Evolutionary conservation across 2,113 vertebrate genomes (phyloP).

Genomic region (Tapirus terrestris): DNA sequence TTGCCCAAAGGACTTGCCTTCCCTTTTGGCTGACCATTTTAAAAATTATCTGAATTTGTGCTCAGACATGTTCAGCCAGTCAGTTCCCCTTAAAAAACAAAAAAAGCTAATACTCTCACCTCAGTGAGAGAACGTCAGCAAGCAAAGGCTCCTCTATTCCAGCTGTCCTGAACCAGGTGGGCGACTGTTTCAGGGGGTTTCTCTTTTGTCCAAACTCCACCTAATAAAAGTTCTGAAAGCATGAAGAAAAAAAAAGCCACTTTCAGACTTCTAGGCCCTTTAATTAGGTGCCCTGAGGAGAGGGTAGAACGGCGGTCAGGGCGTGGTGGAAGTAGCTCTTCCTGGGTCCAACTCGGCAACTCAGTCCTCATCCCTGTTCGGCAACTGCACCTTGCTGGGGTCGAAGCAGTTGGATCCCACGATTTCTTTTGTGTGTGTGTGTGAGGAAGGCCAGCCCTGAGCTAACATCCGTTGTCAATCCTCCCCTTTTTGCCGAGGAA

Average conservation of each 20-base stretch:
- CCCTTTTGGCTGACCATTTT: neutral
- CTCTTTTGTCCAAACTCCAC: slow-evolving; percentile 69
- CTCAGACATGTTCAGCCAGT: neutral
- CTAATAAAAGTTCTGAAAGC: slow-evolving; percentile 83
- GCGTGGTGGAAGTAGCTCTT: neutral
- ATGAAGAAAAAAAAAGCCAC: neutral
- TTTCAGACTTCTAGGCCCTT: neutral
- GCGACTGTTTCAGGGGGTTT: slow-evolving; percentile 75
- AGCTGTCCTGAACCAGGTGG: slow-evolving; percentile 28
- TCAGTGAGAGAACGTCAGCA: neutral
- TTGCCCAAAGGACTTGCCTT: neutral
- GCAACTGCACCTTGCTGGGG: slow-evolving; percentile 83
- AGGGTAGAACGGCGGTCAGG: neutral
- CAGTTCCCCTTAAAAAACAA: slow-evolving; percentile 7
- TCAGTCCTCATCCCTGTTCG: slow-evolving; percentile 73
- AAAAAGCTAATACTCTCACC: slow-evolving; percentile 2
- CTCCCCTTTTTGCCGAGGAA: too few species aligned
- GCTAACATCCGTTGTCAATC: too few species aligned
- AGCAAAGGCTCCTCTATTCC: neutral
- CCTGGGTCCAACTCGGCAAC: neutral
- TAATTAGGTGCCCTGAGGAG: neutral
- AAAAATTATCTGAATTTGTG: neutral
- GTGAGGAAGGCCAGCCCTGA: too few species aligned
- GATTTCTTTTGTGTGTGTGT: neutral
- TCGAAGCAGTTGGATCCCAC: slow-evolving; percentile 88